Evolutionary conservation across 1,140 invertebrate species (phyloP).

Genomic region (Tachypleus tridentatus): DNA sequence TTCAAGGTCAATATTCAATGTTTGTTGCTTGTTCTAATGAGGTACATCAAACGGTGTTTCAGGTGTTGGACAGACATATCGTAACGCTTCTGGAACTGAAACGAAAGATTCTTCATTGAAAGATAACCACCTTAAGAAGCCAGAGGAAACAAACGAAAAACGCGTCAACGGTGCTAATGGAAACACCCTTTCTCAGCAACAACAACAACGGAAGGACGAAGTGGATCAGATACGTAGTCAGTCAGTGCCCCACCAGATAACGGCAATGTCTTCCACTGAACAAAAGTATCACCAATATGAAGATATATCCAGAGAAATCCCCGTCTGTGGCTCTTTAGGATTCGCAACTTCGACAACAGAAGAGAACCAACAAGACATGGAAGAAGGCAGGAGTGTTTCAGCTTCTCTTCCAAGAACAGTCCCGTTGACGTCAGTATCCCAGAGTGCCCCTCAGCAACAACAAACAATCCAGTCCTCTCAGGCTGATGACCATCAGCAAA

Average conservation of each 20-base stretch:
- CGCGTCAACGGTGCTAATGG: no score
- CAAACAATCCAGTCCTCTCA: background rate
- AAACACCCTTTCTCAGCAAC: no score
- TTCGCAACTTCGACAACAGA: background rate
- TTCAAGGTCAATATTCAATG: no score
- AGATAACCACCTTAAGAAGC: no score
- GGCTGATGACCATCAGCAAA: constrained; percentile 7
- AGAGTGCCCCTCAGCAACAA: constrained; percentile 11
- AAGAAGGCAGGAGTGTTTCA: constrained; percentile 7
- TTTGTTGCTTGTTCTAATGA: no score
- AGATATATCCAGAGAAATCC: background rate
- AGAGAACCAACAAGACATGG: background rate
- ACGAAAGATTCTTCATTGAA: no score
- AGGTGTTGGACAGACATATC: no score
- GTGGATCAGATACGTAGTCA: no score
- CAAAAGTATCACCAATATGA: constrained; percentile 2
- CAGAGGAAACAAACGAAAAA: no score
- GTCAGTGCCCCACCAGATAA: background rate
- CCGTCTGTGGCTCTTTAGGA: background rate
- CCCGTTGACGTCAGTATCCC: constrained; percentile 15
- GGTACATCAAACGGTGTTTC: no score
- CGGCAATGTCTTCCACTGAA: constrained; percentile 5
- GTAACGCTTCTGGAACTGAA: no score
- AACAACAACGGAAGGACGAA: no score
- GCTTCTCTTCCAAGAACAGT: constrained; percentile 17